These are phyloP conservation scores for Scaptodrosophila lebanonensis DNA, from an alignment of 1,140 invertebrate species.

Conservation along the genomic window DNA sequence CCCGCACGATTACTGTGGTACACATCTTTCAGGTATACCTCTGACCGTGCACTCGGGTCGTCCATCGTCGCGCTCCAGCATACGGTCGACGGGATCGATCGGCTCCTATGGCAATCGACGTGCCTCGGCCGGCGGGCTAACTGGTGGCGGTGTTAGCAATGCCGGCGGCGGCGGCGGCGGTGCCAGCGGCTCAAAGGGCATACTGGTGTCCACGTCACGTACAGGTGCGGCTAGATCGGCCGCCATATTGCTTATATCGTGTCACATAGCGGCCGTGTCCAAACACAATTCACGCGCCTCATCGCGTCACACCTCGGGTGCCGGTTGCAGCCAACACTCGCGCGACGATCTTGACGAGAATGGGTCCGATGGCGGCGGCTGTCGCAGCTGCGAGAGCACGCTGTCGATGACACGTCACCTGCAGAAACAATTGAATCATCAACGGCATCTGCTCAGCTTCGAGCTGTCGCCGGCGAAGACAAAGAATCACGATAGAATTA, in stretches of 20 bases:
- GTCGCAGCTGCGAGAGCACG: conserved; percentile 74
- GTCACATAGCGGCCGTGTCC: conserved; percentile 82
- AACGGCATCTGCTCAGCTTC: conserved; percentile 75
- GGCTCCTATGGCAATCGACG: conserved; percentile 79
- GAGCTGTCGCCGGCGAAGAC: conserved; percentile 73
- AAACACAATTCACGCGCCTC: conserved; percentile 70
- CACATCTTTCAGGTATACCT: conserved; percentile 79
- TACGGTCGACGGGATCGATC: conserved; percentile 81
- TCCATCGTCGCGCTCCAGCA: conserved; percentile 84
- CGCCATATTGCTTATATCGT: conserved; percentile 93
- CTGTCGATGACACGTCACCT: conserved; percentile 75
- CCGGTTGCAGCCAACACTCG: conserved; percentile 73
- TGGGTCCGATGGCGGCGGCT: conserved; percentile 48
- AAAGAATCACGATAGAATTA: conserved; percentile 76
- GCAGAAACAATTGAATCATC: conserved; percentile 77
- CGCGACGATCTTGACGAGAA: conserved; percentile 71
- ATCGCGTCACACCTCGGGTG: conserved; percentile 72
- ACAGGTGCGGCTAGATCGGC: conserved; percentile 92
- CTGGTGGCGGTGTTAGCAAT: conserved; percentile 57
- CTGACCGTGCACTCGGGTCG: conserved; percentile 81
- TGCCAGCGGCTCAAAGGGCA: conserved; percentile 78
- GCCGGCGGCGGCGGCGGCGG: conserved; percentile 19
- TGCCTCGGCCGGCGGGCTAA: conserved; percentile 80
- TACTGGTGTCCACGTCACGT: conserved; percentile 85
- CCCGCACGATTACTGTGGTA: neutral